Base-by-base conservation (phyloP, 2,888 invertebrate genomes). In the Linyphia triangularis region DNA sequence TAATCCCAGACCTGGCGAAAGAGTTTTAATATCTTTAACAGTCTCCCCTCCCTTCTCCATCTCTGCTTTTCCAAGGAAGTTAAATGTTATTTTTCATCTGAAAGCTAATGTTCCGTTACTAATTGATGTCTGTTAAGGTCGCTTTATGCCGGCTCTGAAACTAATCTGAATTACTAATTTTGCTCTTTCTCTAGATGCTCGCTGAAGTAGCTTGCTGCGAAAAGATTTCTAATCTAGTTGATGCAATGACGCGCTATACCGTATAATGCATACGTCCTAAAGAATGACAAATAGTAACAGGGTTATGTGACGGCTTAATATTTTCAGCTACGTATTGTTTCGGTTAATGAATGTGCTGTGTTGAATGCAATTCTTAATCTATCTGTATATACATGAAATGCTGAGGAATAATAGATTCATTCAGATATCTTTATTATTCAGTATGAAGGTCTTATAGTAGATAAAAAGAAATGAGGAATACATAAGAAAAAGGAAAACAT, bases 11-110 rank as follows among this genome's bases (percentile, higher is more conserved):
- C n/a, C n/a, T n/a, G n/a, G 0, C 7, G 51, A 51, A 51, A n/a
- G n/a, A 51, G n/a, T 51, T 51, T 51, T 51, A 51, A 51, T 51
- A 51, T 51, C 51, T 51, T 51, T n/a, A 51, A 51, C 51, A 51
- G 51, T 51, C n/a, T 51, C 51, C n/a, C n/a, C n/a, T n/a, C n/a
- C n/a, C 51, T 51, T 9, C 51, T 10, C 51, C 40, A n/a, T n/a
- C n/a, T n/a, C n/a, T n/a, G n/a, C n/a, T n/a, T 13, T 51, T 51
- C 51, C 13, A 5, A n/a, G 51, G 16, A 51, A 51, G 13, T 51
- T 10, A 51, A 51, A 51, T 10, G 51, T n/a, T 51, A 51, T 51
- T 51, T 51, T 51, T 51, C 51, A 51, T 51, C n/a, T 9, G 4
- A 6, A 4, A 33, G 33, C 51, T 51, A 51, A 51, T 51, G 51